Percentiles rank a stretch among this genome's conserved stretches.
These are phyloP conservation scores for Sitta carolinensis DNA, from an alignment of 2,797 vertebrate species.

Conservation along the genomic window DNA sequence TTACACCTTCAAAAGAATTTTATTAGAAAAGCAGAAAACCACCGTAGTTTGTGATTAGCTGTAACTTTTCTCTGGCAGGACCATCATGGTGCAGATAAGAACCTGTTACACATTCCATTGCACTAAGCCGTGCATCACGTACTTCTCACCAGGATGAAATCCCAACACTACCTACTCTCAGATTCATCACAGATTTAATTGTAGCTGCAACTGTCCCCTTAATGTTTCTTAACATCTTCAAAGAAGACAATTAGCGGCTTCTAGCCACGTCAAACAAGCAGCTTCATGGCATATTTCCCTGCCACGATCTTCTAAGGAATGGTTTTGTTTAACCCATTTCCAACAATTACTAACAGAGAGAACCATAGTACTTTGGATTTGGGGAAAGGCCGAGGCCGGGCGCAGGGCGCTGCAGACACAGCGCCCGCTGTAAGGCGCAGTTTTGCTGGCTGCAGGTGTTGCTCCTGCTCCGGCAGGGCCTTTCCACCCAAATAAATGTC, in stretches of 20 bases:
- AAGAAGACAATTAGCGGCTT: neutral
- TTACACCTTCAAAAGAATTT: neutral
- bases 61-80: neutral
- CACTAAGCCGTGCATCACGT: neutral
- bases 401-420: neutral
- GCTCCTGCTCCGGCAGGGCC: accelerated
- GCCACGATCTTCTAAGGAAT: accelerated
- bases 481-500: accelerated
- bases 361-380: accelerated
- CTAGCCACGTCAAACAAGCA: neutral
- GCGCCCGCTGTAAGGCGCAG: neutral
- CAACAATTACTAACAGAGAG: accelerated
- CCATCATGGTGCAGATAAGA: neutral
- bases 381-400: neutral
- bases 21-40: neutral
- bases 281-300: neutral
- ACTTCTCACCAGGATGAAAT: neutral
- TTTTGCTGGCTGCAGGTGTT: neutral
- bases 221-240: neutral
- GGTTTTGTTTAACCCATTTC: neutral
- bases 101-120: neutral
- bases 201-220: neutral
- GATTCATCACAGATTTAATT: neutral
- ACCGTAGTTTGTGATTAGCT: neutral
- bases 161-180: neutral